Evolutionary conservation across 1,140 invertebrate species (phyloP), one percentile per base, ranked within the genome.

Genomic region (Chymomyza costata): DNA sequence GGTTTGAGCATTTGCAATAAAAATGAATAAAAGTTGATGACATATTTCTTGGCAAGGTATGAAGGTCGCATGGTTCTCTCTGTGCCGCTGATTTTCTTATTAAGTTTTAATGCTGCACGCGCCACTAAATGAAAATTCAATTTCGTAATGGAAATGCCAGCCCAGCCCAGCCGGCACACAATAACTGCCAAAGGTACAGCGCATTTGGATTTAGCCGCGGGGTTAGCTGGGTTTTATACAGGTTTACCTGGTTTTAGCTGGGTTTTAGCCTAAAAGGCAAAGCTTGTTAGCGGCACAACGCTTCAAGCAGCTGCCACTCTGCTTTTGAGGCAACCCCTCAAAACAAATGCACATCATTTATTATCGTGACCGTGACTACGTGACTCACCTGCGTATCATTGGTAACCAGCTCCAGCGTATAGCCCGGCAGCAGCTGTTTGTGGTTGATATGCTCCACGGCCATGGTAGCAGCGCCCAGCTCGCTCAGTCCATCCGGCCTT

Each of bases 331-430:
- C 14, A 37, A 37, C 13, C 13, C 34, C 34, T 11, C 5, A 3
- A 34, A 3, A 17, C 13, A 40, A 37, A 37, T 6, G 11, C 34
- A 14, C 18, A 40, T 40, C 10, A 34, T 39, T 50, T 10, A 11
- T 32, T 21, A 18, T 28, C 30, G 32, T 8, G 8, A 10, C 6
- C 35, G 38, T 8, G 18, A 6, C 5, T 16, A n/a, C n/a, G 1
- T 6, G 25, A 78, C 86, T 86, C 87, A 95, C 94, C 91, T 93
- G 90, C 1, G 93, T 95, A 69, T 95, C 93, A 71, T 95, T 95
- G 66, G 90, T 90, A 55, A 93, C 87, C 37, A 95, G 88, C 50
- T 90, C 88, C 21, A 95, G 86, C 19, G 86, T 88, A 71, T 94
- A 94, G 15, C 91, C 92, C 0, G 90, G 89, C 14, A 95, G 86